These are phyloP conservation scores for Caenorhabditis becei DNA, from an alignment of 2,888 invertebrate genomes.

Conservation along the genomic window DNA sequence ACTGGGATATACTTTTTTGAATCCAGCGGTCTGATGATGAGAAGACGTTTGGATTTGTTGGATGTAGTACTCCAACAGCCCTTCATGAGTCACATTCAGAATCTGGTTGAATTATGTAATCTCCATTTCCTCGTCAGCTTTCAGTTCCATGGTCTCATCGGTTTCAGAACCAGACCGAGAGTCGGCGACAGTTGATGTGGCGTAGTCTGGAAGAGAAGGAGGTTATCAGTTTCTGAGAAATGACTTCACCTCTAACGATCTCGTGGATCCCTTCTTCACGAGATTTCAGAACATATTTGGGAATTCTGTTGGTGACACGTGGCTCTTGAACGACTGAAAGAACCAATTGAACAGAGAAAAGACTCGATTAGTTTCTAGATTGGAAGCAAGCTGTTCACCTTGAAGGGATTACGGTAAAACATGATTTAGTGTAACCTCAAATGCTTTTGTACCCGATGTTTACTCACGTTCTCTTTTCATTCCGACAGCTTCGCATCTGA, in stretches of 20 bases:
- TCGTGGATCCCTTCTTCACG: background rate
- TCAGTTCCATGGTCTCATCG: too few relatives aligned
- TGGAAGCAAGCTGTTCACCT: background rate
- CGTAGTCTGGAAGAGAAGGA: background rate
- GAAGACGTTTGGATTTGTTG: background rate
- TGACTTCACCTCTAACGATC: background rate
- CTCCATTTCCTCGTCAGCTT: background rate
- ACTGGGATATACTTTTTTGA: background rate
- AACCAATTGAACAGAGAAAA: too few relatives aligned
- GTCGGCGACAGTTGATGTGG: background rate
- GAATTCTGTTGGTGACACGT: background rate
- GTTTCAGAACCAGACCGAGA: background rate
- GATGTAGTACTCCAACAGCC: background rate
- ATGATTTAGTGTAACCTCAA: background rate
- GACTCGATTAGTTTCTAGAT: too few relatives aligned
- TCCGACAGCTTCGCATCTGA: background rate
- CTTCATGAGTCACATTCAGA: constrained; percentile 3
- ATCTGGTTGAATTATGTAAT: background rate
- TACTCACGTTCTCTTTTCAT: constrained; percentile 2
- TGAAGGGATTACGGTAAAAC: background rate
- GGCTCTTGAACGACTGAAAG: constrained; percentile 11
- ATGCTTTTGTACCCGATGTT: too few relatives aligned
- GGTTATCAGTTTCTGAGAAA: too few relatives aligned
- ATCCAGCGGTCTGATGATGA: background rate
- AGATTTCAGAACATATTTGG: constrained; percentile 1